These are phyloP conservation scores for Troides aeacus DNA, from an alignment of 2,888 invertebrate species.

Conservation along the genomic window DNA sequence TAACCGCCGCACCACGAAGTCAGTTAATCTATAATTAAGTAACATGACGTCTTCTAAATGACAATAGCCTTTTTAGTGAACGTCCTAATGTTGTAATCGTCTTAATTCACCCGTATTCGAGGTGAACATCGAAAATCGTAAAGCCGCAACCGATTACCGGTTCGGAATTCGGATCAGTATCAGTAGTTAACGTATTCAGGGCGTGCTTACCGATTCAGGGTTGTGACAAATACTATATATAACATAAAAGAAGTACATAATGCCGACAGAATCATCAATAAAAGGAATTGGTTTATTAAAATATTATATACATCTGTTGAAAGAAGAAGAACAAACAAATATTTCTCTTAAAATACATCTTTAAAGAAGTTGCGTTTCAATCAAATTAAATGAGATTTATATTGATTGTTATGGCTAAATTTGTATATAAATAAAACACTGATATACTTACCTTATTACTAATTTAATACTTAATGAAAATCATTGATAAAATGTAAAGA, in stretches of 20 bases:
- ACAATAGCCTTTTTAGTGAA: slow-evolving; percentile 7
- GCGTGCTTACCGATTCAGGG: slow-evolving; percentile 27
- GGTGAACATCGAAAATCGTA: slow-evolving; percentile 28
- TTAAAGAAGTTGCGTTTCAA: too few species aligned
- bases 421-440: not conserved
- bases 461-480: not conserved
- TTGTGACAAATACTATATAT: slow-evolving; percentile 9
- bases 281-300: not conserved
- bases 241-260: not conserved
- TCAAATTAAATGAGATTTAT: too few species aligned
- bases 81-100: slow-evolving; percentile 13
- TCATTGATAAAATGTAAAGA: not conserved
- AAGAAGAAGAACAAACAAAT: not conserved
- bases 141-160: slow-evolving; percentile 51
- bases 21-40: not conserved
- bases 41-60: slow-evolving; percentile 8
- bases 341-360: too few species aligned
- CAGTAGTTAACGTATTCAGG: slow-evolving; percentile 31
- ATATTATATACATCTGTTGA: not conserved
- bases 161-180: slow-evolving; percentile 48
- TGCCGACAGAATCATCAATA: not conserved
- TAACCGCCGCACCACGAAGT: not conserved
- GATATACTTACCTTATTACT: not conserved
- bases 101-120: slow-evolving; percentile 17
- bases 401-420: not conserved